A percentile compares a stretch with the other conserved stretches of the same genome.
These are phyloP conservation scores for Napeogenes inachia DNA, from an alignment of 2,888 invertebrate species.

Conservation along the genomic window DNA sequence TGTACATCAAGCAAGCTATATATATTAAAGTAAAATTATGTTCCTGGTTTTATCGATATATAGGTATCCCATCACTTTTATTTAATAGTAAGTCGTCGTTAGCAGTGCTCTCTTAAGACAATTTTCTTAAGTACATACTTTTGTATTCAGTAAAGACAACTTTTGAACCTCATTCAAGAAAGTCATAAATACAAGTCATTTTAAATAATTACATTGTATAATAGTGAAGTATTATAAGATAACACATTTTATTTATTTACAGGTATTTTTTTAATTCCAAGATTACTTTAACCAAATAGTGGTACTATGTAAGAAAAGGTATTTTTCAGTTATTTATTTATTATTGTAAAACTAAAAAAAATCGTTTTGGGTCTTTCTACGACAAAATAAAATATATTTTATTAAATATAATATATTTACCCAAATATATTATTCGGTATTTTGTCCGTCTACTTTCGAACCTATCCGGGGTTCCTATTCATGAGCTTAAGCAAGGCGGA, in stretches of 20 bases:
- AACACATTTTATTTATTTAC: not conserved
- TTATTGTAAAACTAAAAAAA: too few species aligned
- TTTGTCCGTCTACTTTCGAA: too few species aligned
- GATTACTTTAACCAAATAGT: too few species aligned
- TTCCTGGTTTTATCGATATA: not conserved
- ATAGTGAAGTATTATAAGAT: not conserved
- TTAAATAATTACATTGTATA: conserved; percentile 1
- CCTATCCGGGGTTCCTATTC: too few species aligned
- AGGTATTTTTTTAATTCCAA: not conserved
- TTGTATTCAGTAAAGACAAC: conserved; percentile 19
- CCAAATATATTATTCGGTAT: too few species aligned
- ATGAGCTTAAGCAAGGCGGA: too few species aligned
- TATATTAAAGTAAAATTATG: not conserved
- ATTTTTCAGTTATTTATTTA: too few species aligned
- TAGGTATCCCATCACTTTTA: conserved; percentile 7
- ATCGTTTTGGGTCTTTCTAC: too few species aligned
- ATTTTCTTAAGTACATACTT: conserved; percentile 21
- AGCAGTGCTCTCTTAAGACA: conserved; percentile 18
- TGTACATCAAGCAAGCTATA: too few species aligned
- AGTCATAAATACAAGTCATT: conserved; percentile 6
- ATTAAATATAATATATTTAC: too few species aligned
- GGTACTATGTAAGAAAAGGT: too few species aligned
- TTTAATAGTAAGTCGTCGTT: conserved; percentile 18
- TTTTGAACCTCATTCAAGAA: conserved; percentile 11
- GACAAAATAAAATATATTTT: too few species aligned